Percentiles rank a stretch among this genome's conserved stretches.
phyloP scores from a whole-genome alignment of 2,113 vertebrate species.

The Himantopus leucocephalus region DNA sequence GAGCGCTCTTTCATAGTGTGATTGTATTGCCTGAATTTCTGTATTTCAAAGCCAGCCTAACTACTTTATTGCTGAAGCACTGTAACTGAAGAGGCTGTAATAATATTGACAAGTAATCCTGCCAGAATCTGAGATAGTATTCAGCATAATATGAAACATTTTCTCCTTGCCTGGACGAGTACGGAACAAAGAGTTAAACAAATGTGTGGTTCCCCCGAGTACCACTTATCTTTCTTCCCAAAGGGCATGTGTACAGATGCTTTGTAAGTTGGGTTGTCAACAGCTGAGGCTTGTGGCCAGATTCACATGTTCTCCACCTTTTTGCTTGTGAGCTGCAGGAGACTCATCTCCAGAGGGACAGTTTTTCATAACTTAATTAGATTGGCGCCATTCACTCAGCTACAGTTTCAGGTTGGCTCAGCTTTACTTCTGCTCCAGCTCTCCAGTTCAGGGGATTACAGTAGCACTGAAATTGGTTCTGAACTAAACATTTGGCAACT shows the following conservation, averaged over 20 bases:
- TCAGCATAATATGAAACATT: conserved; percentile 53
- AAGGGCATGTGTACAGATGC: conserved; percentile 37
- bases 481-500: conserved; percentile 33
- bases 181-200: conserved; percentile 53
- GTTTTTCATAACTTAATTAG: conserved; percentile 67
- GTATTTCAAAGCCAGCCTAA: conserved; percentile 58
- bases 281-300: conserved; percentile 46
- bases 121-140: conserved; percentile 51
- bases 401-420: conserved; percentile 49
- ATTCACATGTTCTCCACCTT: conserved; percentile 50
- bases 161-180: conserved; percentile 35
- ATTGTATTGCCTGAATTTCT: conserved; percentile 67
- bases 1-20: conserved; percentile 46
- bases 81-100: conserved; percentile 64
- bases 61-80: conserved; percentile 57
- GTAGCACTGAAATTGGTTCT: conserved; percentile 54
- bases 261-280: conserved; percentile 41
- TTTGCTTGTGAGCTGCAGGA: conserved; percentile 31
- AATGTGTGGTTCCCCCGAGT: neutral
- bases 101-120: conserved; percentile 62
- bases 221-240: conserved; percentile 42
- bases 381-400: neutral
- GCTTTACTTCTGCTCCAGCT: conserved; percentile 25
- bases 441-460: conserved; percentile 52
- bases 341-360: conserved; percentile 49